These are phyloP conservation scores for Melinopterus prodromus DNA, from an alignment of 2,888 invertebrate species.

Conservation along the genomic window DNA sequence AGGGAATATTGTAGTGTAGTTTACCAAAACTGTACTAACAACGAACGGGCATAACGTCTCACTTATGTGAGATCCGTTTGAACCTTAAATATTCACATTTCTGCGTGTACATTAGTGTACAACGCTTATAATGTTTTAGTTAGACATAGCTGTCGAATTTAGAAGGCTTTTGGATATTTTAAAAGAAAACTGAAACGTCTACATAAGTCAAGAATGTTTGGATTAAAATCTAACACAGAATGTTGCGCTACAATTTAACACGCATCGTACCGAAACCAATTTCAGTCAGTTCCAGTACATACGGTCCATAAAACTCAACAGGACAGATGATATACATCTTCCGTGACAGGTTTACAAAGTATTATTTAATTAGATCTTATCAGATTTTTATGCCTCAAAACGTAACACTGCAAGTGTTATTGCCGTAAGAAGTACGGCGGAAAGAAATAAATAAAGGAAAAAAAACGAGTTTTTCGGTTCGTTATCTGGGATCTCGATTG, in stretches of 20 bases:
- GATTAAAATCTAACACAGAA: neutral
- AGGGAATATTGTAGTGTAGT: too few relatives aligned
- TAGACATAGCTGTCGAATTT: too few relatives aligned
- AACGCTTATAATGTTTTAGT: too few relatives aligned
- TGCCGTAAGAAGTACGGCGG: neutral
- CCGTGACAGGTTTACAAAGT: neutral
- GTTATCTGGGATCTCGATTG: neutral
- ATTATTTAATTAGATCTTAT: constrained; percentile 4
- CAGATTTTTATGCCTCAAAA: neutral
- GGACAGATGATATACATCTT: neutral
- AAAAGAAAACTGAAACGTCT: too few relatives aligned
- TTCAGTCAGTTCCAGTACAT: neutral
- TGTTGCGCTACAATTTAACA: neutral
- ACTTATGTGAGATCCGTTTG: too few relatives aligned
- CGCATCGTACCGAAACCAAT: neutral
- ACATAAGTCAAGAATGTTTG: too few relatives aligned
- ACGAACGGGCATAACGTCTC: too few relatives aligned
- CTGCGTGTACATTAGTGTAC: too few relatives aligned
- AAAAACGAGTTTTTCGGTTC: neutral
- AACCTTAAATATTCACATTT: too few relatives aligned
- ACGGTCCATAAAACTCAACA: neutral
- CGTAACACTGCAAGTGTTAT: neutral
- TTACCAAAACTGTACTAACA: too few relatives aligned
- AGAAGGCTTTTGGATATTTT: too few relatives aligned
- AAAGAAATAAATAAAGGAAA: neutral